Conservation (phyloP, 2,888 invertebrate species). For the Sceliomorpha sp. region DNA sequence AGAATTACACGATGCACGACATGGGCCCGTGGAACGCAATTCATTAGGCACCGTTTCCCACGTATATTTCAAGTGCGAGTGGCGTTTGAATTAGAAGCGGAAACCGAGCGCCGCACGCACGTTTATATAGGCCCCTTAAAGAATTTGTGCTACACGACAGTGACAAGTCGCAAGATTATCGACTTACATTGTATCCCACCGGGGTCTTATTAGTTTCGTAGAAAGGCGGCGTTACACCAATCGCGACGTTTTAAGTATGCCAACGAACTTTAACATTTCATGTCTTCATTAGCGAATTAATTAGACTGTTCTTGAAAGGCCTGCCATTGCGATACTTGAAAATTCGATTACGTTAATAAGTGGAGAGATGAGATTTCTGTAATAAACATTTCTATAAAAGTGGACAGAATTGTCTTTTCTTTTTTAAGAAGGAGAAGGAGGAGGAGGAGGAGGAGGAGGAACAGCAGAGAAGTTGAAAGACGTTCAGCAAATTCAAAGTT, state of each 20-base stretch:
- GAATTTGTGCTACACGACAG: slow-evolving; percentile 41
- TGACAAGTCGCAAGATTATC: slow-evolving; percentile 39
- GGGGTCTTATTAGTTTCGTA: slow-evolving; percentile 11
- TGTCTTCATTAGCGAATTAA: slow-evolving; percentile 24
- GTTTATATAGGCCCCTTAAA: slow-evolving; percentile 34
- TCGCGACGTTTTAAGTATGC: too few species aligned
- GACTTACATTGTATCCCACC: slow-evolving; percentile 30
- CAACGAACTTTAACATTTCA: too few species aligned
- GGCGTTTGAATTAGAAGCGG: slow-evolving; percentile 51
- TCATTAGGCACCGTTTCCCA: slow-evolving; percentile 52
- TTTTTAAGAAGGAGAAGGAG: too few species aligned
- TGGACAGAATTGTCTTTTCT: too few species aligned
- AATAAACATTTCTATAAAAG: too few species aligned
- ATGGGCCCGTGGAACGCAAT: slow-evolving; percentile 37
- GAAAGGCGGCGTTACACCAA: slow-evolving; percentile 25
- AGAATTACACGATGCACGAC: slow-evolving; percentile 41
- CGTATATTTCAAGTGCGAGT: slow-evolving; percentile 49
- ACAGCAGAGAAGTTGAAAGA: too few species aligned
- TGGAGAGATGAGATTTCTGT: too few species aligned
- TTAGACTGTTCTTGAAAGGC: not conserved
- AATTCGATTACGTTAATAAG: too few species aligned
- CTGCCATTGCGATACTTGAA: too few species aligned
- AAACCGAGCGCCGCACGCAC: slow-evolving; percentile 48
- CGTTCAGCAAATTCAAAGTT: too few species aligned
- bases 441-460: too few species aligned